phyloP scores from a whole-genome alignment of 2,113 vertebrate species.

The Ondatra zibethicus region DNA sequence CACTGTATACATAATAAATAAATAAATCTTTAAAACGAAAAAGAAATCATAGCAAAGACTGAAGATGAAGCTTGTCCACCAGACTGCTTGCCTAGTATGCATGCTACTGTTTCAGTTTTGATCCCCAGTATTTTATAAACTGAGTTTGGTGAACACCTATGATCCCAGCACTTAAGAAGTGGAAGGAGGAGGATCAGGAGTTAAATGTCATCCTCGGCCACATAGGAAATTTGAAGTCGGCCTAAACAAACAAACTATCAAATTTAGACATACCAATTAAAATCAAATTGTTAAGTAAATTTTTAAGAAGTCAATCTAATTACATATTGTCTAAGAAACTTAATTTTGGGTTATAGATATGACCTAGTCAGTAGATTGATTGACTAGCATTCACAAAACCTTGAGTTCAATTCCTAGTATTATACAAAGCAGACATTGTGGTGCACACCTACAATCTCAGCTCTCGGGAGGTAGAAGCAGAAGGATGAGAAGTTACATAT shows the following conservation, averaged over 20 bases:
- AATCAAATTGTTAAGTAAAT: background rate
- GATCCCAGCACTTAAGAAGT: too few relatives aligned
- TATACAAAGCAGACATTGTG: background rate
- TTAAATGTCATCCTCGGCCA: background rate
- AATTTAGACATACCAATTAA: background rate
- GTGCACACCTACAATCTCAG: background rate
- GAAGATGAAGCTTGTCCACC: background rate
- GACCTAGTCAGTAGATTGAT: background rate
- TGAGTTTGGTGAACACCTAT: background rate
- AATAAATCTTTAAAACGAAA: too few relatives aligned
- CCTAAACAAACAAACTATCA: background rate
- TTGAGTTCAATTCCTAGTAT: background rate
- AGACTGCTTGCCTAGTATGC: background rate
- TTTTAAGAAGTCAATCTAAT: background rate
- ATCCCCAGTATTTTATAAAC: background rate
- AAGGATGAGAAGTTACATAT: background rate
- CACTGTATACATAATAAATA: too few relatives aligned
- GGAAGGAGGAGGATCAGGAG: background rate
- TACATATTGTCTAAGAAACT: background rate
- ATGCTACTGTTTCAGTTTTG: background rate
- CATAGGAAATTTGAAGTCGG: background rate
- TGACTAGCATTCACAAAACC: background rate
- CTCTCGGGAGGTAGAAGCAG: background rate
- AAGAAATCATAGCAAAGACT: background rate
- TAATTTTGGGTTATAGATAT: background rate